phyloP scores from a whole-genome alignment of 2,797 vertebrate species.

The Glossophaga mutica region DNA sequence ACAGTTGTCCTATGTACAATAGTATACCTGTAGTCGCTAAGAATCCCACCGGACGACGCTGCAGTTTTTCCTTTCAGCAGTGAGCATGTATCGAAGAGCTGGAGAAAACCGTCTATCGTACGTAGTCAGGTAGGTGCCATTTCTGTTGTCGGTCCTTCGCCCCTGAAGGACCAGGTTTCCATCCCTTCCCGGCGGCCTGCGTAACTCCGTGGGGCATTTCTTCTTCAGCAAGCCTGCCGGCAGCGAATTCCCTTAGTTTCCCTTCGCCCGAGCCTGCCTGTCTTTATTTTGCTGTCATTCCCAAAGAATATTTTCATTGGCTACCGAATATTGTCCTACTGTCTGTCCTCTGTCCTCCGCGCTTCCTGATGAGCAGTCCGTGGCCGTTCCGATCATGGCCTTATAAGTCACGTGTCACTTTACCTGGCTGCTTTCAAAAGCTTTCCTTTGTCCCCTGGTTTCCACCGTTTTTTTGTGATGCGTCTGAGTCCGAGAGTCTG shows the following conservation, averaged over 20 bases:
- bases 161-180: not conserved
- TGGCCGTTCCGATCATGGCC: fast-evolving
- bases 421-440: not conserved
- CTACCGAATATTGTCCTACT: fast-evolving
- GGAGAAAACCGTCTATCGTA: not conserved
- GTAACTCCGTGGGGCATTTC: not conserved
- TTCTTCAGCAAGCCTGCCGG: not conserved
- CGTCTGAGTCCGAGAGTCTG: not conserved
- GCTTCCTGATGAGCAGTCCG: not conserved
- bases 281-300: not conserved
- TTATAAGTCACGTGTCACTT: fast-evolving
- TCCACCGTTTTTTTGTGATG: not conserved
- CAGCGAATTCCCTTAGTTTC: not conserved
- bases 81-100: not conserved
- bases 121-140: not conserved
- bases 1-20: not conserved
- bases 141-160: not conserved
- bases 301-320: too few relatives aligned
- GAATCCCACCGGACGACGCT: not conserved
- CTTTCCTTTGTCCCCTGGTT: not conserved
- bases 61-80: not conserved
- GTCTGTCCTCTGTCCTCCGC: not conserved
- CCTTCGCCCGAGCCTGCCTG: not conserved
- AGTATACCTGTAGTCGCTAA: not conserved
- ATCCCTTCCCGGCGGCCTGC: not conserved